Percentiles rank a stretch among this genome's conserved stretches.
Conservation (phyloP, 2,888 invertebrate species). For the Atrina japonica region DNA sequence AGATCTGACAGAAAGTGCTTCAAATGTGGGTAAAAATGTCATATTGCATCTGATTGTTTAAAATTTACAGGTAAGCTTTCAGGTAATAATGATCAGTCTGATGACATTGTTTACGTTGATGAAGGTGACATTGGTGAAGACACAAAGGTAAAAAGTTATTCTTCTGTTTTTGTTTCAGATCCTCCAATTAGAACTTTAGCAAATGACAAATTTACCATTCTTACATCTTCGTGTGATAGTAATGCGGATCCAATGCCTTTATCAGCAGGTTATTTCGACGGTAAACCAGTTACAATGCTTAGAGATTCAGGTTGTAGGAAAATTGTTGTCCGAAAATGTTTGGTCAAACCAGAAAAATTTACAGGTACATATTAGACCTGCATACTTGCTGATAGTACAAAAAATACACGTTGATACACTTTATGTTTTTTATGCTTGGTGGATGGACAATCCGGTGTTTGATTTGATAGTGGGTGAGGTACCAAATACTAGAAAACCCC, state of each 20-base stretch:
- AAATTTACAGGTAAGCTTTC: not conserved
- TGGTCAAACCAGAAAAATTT: constrained; percentile 22
- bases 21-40: not conserved
- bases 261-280: constrained; percentile 9
- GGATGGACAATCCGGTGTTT: constrained; percentile 21
- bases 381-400: constrained; percentile 26
- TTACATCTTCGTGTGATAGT: too few relatives aligned
- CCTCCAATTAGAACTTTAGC: not conserved
- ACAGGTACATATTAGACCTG: constrained; percentile 6
- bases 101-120: too few relatives aligned
- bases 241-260: constrained; percentile 8
- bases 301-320: constrained; percentile 20
- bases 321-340: too few relatives aligned
- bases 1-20: not conserved
- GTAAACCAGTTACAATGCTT: constrained; percentile 6
- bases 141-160: not conserved
- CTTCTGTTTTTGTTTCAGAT: not conserved
- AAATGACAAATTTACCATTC: not conserved
- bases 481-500: not conserved
- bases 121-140: too few relatives aligned
- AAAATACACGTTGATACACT: constrained; percentile 30
- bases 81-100: not conserved
- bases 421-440: constrained; percentile 28
- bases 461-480: too few relatives aligned
- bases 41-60: constrained; percentile 1